Evolutionary conservation across 2,113 vertebrate species (phyloP).

Genomic region (Clinocottus analis): DNA sequence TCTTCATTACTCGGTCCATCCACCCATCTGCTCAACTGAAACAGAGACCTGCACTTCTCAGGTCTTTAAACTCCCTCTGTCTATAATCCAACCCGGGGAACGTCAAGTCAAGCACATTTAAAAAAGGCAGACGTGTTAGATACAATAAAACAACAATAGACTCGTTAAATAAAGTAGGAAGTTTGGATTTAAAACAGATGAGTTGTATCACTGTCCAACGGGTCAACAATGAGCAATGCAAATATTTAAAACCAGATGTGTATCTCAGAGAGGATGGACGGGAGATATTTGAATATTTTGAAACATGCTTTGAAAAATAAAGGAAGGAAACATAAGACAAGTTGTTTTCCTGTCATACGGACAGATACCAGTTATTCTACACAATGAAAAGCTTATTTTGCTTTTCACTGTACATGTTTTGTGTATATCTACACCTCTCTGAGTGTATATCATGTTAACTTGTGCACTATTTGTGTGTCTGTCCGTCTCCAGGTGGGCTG

Average conservation of each 20-base stretch:
- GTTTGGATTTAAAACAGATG: too few species aligned
- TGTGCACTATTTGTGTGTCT: background rate
- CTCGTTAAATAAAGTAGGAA: too few species aligned
- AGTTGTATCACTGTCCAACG: too few species aligned
- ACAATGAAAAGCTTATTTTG: too few species aligned
- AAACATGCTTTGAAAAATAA: background rate
- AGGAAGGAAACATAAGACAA: too few species aligned
- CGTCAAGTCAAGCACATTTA: background rate
- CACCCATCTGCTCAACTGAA: constrained; percentile 10
- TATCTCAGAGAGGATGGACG: background rate
- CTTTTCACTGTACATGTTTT: too few species aligned
- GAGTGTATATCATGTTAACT: background rate
- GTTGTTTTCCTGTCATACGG: too few species aligned
- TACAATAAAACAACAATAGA: background rate
- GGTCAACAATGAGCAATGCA: background rate
- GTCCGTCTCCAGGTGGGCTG: constrained; percentile 87
- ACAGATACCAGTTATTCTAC: too few species aligned
- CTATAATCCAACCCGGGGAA: background rate
- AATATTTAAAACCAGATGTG: background rate
- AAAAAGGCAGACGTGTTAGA: background rate
- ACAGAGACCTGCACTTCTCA: background rate
- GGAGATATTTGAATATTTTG: background rate
- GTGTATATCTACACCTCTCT: too few species aligned
- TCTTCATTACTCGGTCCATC: constrained; percentile 10
- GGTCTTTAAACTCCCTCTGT: background rate